phyloP scores from a whole-genome alignment of 2,888 invertebrate species.

The Acanthacorydalis orientalis region DNA sequence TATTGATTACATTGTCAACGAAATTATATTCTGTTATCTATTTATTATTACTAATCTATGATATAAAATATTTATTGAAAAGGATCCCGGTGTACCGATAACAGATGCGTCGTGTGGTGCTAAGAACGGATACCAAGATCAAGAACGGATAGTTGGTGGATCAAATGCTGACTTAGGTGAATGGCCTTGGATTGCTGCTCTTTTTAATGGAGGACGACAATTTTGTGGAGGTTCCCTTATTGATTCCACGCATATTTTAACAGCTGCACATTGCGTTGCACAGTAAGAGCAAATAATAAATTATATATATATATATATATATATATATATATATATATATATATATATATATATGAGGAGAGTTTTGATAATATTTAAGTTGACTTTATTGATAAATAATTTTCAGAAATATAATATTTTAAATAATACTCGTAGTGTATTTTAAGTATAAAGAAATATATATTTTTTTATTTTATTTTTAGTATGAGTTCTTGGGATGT shows the following conservation, averaged over 20 bases:
- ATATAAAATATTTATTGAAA: slow-evolving; percentile 2
- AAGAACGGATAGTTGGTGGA: slow-evolving; percentile 73
- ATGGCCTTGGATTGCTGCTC: slow-evolving; percentile 62
- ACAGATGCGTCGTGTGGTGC: slow-evolving; percentile 40
- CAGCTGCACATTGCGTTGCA: slow-evolving; percentile 79
- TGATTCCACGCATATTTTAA: slow-evolving; percentile 58
- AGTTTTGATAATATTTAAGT: too few species aligned
- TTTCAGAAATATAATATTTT: too few species aligned
- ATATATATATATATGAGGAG: not conserved
- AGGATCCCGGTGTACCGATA: slow-evolving; percentile 6
- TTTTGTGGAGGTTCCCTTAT: slow-evolving; percentile 81
- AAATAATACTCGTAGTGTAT: too few species aligned
- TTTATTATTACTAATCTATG: slow-evolving; percentile 4
- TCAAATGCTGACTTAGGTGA: slow-evolving; percentile 64
- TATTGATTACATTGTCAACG: too few species aligned
- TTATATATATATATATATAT: not conserved
- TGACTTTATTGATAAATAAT: too few species aligned
- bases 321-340: not conserved
- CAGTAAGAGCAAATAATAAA: slow-evolving; percentile 41
- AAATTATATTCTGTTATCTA: slow-evolving; percentile 7
- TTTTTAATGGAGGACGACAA: slow-evolving; percentile 69
- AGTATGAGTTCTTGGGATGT: slow-evolving; percentile 86
- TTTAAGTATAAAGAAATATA: too few species aligned
- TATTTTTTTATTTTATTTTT: slow-evolving; percentile 6
- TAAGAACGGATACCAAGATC: slow-evolving; percentile 65